Evolutionary conservation across 2,888 invertebrate genomes (phyloP), one percentile per base, ranked within the genome.

Genomic region (Aporophyla lueneburgensis): DNA sequence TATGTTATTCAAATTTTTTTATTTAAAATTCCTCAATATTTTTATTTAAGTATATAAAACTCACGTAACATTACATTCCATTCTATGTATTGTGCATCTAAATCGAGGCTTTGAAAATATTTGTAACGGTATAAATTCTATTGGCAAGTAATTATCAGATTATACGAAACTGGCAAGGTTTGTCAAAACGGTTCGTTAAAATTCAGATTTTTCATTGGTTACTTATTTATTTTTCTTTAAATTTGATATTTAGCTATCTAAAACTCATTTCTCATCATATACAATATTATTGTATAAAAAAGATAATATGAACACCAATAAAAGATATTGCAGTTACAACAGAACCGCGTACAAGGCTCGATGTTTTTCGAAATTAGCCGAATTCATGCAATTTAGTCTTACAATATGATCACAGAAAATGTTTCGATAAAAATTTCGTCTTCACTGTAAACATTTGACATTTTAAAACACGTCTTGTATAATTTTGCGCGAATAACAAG

Each of bases 1-100:
- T 33, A 9, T 73, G 76, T 84, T 81, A 86, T 73, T 84, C 84
- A 87, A 84, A 83, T 87, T 87, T 87, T 77, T 90, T 90, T 88
- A 89, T 89, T 33, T 86, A 84, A 89, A 90, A 86, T 69, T 83
- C 81, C 81, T 86, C 75, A 82, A 62, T 74, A 78, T 78, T 71
- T 76, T 78, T 54, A 63, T 65, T 87, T 86, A 86, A 84, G 86
- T 89, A 87, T 83, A 82, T 75, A 77, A 85, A 85, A 86, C 72
- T 86, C 86, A 86, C 71, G 56, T 83, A 73, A 77, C 80, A 80
- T 80, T 65, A 85, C 74, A 80, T 74, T 78, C 65, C 74, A 71
- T 70, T 54, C 70, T 77, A 69, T 77, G 61, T 74, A 62, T 88
- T 88, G 86, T 88, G 87, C 87, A 83, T 77, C 62, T 83, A 74